Evolutionary conservation across 1,140 invertebrate species (phyloP).

Genomic region (Schlechtendalia chinensis): DNA sequence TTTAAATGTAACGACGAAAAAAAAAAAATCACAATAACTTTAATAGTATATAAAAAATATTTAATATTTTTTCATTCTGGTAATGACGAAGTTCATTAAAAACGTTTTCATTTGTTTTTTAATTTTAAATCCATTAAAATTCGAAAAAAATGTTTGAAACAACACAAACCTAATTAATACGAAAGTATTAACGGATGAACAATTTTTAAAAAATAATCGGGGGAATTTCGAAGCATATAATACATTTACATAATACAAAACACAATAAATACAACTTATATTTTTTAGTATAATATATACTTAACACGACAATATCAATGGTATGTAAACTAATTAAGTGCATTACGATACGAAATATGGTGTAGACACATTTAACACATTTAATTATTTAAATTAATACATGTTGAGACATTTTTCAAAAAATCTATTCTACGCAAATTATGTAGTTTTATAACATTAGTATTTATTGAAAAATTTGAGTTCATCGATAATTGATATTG

Average conservation of each 20-base stretch:
- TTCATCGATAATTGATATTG: no score
- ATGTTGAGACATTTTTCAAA: no score
- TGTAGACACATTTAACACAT: no score
- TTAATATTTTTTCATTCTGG: not conserved
- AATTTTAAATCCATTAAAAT: not conserved
- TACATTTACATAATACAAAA: not conserved
- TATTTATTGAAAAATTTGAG: no score
- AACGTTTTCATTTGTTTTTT: constrained; percentile 3
- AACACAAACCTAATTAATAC: not conserved
- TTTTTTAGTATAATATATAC: no score
- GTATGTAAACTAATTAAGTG: no score
- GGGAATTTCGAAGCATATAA: not conserved
- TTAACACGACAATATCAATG: no score
- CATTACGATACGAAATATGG: no score
- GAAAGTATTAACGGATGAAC: not conserved
- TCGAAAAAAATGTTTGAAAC: not conserved
- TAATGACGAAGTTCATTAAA: constrained; percentile 14
- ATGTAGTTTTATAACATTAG: no score
- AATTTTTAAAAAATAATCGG: not conserved
- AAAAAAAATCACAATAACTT: not conserved
- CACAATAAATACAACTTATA: not conserved
- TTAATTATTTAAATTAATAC: no score
- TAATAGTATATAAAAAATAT: not conserved
- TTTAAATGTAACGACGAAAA: not conserved
- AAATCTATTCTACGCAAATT: no score